Base-by-base conservation (phyloP, 1,140 invertebrate species). In the Drosophila varians region DNA sequence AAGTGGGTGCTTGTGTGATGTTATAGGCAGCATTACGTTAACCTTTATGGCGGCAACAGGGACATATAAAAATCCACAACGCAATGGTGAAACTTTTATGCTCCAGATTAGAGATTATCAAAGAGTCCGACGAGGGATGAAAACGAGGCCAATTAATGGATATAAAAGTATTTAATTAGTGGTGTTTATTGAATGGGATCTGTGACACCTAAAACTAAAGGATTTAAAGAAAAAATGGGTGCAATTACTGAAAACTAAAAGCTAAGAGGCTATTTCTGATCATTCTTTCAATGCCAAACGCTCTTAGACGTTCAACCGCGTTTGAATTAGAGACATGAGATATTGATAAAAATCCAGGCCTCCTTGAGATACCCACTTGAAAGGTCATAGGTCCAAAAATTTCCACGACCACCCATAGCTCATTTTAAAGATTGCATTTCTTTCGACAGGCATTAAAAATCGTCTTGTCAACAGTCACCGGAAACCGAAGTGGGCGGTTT, bases 11-110 rank as follows among this genome's bases (percentile, higher is more conserved):
- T 47, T 74, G 60, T 74, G 60, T 74, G 60, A 34, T 74, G 72
- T 74, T 74, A 54, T 66, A 53, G 71, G 71, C 51, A 14, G 47
- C 71, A 75, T 58, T 75, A 68, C 36, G 72, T 74, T 74, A 75
- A 75, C 72, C 72, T 75, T 75, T 74, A 75, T 49, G 46, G 36
- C 36, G 45, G 54, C 47, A 49, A 52, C 6, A 31, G n/a, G n/a
- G n/a, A n/a, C n/a, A n/a, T n/a, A n/a, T n/a, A n/a, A n/a, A n/a
- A 38, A 28, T n/a, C 16, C 16, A 36, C 40, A 38, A 7, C 14
- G 19, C 52, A 16, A 52, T 16, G 47, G 23, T 21, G 36, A 52
- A 49, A 61, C 18, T 43, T 25, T 19, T 14, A 64, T 43, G 31
- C 18, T 43, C 19, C 16, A 21, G 21, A 38, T 49, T 25, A 19